Conservation (phyloP, 2,113 vertebrate species). For the Petaurus breviceps region DNA sequence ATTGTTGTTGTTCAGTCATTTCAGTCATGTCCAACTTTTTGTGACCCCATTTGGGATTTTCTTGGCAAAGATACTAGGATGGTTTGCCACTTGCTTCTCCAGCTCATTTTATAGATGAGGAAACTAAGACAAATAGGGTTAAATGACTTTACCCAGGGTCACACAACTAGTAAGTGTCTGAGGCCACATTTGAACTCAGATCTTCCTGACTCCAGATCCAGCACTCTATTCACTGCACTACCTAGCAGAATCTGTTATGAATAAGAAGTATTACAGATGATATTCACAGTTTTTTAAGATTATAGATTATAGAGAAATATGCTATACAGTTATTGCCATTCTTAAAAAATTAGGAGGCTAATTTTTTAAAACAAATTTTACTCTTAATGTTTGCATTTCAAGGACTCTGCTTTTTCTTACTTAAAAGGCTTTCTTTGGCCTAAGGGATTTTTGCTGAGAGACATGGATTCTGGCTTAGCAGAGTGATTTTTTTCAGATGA, state of each 20-base stretch:
- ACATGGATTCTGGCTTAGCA: conserved; percentile 52
- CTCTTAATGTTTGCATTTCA: background rate
- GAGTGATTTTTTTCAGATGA: conserved; percentile 63
- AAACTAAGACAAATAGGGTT: background rate
- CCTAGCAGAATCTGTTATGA: background rate
- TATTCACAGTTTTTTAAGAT: conserved; percentile 59
- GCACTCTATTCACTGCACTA: background rate
- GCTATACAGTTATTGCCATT: conserved; percentile 16
- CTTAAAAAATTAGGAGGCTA: conserved; percentile 24
- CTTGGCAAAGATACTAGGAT: background rate
- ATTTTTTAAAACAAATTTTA: background rate
- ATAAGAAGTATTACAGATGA: conserved; percentile 22
- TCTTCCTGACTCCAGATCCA: background rate
- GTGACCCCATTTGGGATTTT: background rate
- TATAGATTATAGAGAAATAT: conserved; percentile 60
- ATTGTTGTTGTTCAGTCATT: background rate
- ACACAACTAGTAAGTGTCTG: background rate
- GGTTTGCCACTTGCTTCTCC: background rate
- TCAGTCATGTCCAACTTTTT: background rate
- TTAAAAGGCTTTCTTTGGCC: conserved; percentile 38
- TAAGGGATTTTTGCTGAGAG: conserved; percentile 47
- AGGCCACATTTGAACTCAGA: background rate
- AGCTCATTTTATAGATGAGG: background rate
- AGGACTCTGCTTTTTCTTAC: background rate
- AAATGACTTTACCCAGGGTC: background rate